A percentile compares a stretch with the other conserved stretches of the same genome.
Conservation (phyloP, 2,797 vertebrate genomes). For the Mormyrops boulengeri region DNA sequence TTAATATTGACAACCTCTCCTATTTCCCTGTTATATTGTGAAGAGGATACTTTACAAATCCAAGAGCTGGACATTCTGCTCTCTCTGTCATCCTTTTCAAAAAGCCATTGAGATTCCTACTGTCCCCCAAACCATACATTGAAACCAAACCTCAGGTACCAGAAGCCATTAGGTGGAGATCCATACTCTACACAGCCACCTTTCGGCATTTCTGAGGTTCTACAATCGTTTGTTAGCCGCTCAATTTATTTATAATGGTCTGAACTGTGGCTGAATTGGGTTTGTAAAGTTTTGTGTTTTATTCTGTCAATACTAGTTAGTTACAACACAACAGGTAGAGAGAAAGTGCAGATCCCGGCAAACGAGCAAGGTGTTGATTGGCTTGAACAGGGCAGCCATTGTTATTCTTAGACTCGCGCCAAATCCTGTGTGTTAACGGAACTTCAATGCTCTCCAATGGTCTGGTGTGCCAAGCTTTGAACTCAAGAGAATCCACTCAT, state of each 20-base stretch:
- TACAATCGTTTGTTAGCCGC: background rate
- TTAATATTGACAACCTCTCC: background rate
- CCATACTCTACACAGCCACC: background rate
- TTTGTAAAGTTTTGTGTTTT: background rate
- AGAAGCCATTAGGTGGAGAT: background rate
- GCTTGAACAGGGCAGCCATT: background rate
- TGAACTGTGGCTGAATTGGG: background rate
- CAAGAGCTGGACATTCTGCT: background rate
- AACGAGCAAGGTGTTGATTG: background rate
- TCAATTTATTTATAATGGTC: constrained; percentile 9
- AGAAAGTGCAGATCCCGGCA: background rate
- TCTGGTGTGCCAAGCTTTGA: background rate
- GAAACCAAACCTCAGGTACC: background rate
- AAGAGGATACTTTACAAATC: background rate
- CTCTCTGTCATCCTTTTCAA: background rate
- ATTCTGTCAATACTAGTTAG: background rate
- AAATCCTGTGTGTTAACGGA: background rate
- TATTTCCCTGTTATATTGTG: background rate
- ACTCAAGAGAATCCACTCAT: background rate
- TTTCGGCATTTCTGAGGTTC: background rate
- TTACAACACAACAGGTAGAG: background rate
- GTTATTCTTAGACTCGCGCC: background rate
- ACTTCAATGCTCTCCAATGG: background rate
- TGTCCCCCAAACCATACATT: background rate
- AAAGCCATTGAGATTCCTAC: background rate